These are phyloP conservation scores for Pholis gunnellus DNA, from an alignment of 2,113 vertebrate species.

Conservation along the genomic window DNA sequence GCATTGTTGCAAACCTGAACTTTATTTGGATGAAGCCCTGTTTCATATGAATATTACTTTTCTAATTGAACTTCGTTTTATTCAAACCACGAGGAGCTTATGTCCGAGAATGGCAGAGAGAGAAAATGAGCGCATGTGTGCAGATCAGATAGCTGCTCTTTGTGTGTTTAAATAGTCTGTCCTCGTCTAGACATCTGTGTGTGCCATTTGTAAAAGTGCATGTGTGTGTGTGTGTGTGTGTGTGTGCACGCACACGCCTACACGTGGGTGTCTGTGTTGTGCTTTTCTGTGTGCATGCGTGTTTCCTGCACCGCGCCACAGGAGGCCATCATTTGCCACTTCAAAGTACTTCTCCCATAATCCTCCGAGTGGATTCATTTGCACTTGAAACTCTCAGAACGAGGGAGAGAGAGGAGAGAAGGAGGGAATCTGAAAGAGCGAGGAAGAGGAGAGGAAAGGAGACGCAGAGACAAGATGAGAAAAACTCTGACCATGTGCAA, in stretches of 20 bases:
- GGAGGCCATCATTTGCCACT: constrained; percentile 70
- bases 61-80: neutral
- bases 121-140: neutral
- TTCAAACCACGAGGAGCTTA: neutral
- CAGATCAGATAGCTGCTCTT: neutral
- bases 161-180: neutral
- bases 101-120: too few relatives aligned
- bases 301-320: constrained; percentile 40
- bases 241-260: neutral
- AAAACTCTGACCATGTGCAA: constrained; percentile 60
- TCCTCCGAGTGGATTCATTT: constrained; percentile 76
- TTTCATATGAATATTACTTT: neutral
- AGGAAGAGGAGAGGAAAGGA: constrained; percentile 15
- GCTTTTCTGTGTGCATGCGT: neutral
- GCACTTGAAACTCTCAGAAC: constrained; percentile 67
- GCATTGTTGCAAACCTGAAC: neutral
- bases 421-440: neutral
- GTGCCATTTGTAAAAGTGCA: neutral
- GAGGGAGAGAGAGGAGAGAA: constrained; percentile 9
- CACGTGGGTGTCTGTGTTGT: neutral
- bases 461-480: constrained; percentile 32
- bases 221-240: too few relatives aligned
- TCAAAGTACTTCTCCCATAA: constrained; percentile 72
- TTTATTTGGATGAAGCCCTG: neutral
- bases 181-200: neutral